Base-by-base conservation (phyloP, 2,113 vertebrate genomes). In the Pygoscelis antarcticus region DNA sequence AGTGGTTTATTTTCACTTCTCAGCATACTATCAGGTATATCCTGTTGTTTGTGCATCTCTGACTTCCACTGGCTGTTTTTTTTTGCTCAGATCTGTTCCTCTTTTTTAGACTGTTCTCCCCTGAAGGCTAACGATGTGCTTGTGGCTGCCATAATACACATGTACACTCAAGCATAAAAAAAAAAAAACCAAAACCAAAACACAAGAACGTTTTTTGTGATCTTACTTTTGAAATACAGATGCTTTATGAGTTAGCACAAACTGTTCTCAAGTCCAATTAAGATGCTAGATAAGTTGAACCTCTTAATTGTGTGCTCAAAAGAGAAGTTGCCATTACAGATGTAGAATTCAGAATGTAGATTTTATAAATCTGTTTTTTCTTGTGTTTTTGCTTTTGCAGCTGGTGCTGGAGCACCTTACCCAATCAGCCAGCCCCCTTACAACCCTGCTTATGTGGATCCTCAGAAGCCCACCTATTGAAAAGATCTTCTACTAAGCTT, bases 391-490 rank as follows among this genome's bases (percentile, higher is more conserved):
- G 49, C 93, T 60, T 97, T 98, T 97, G 60, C 96, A 98, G 98
- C 91, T 96, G 98, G 94, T 83, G 95, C 95, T 52, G 97, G 98
- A 78, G 79, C 51, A 19, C 97, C 98, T 64, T 98, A 97, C 69
- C 95, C 97, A 8, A 29, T 93, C 84, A 97, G 81, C 84, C 99
- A 99, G 93, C 98, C 98, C 20, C 98, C 99, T 7, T 99, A 98
- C 98, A 99, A 99, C 96, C 99, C 99, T 7, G 98, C 98, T 36
- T 99, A 97, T n/a, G 19, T 99, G 96, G 98, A 99, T 52, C 95
- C 98, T 66, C 98, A 98, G 18, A 98, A 98, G 97, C 96, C 97
- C 26, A 95, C 88, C 66, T 98, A 98, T 91, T 96, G 96, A 98
- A 94, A 66, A 79, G 79, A 66, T 83, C 82, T 69, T 51, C 84